Percentiles rank a stretch among this genome's conserved stretches.
phyloP scores from a whole-genome alignment of 1,140 invertebrate species.

The Camponotus vicinus region DNA sequence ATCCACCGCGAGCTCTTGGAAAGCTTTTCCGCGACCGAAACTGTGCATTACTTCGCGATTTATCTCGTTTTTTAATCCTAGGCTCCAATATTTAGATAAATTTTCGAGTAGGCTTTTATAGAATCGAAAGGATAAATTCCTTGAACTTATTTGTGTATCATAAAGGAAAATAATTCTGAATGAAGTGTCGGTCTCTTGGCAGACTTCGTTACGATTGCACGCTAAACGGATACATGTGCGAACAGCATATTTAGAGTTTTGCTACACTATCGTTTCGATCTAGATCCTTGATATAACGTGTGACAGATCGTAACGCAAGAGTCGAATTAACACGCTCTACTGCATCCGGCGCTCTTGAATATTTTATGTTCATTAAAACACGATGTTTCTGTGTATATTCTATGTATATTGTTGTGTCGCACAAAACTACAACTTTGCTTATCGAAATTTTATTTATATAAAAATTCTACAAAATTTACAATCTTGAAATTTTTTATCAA shows the following conservation, averaged over 20 bases:
- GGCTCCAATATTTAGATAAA: not conserved
- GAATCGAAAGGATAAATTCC: not conserved
- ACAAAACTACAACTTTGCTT: not conserved
- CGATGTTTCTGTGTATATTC: not conserved
- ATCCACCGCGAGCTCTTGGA: not conserved
- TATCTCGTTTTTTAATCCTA: not conserved
- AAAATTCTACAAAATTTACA: not conserved
- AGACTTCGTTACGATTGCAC: conserved; percentile 44
- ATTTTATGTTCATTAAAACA: not conserved
- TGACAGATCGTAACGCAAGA: conserved; percentile 38
- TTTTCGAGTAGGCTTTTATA: not conserved
- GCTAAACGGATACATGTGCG: conserved; percentile 27
- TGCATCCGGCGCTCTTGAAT: conserved; percentile 11
- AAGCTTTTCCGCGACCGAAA: not conserved
- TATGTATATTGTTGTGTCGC: not conserved
- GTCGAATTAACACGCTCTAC: conserved; percentile 24
- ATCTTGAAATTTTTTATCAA: not conserved
- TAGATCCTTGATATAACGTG: conserved; percentile 37
- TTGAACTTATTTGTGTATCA: not conserved
- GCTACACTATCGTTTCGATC: not conserved
- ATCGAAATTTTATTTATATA: not conserved
- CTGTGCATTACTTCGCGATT: not conserved
- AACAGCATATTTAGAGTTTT: conserved; percentile 35
- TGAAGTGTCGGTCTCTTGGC: conserved; percentile 63
- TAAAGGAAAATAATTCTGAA: conserved; percentile 60